Evolutionary conservation across 2,113 vertebrate species (phyloP), one percentile per base, ranked within the genome.

Genomic region (Periophthalmodon schlosseri): DNA sequence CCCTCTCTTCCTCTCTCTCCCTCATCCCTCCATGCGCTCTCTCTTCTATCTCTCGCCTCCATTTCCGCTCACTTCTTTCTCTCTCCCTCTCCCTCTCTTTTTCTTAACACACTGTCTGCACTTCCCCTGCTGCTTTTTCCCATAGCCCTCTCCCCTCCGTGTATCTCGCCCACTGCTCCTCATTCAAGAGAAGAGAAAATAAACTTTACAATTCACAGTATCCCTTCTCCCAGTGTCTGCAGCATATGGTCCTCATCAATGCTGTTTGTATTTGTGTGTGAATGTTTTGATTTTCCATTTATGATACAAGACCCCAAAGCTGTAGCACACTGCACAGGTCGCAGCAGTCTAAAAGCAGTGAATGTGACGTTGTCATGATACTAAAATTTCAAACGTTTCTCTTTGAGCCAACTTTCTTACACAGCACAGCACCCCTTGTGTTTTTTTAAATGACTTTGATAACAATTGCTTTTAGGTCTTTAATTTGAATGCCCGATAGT

Each of bases 241-340:
- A 83, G 78, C 95, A 96, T 96, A 93, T 97, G 96, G 95, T 96
- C 96, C 90, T 93, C 96, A 95, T 97, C 96, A 95, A 77, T 67
- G 24, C 39, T 57, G 74, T 85, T 82, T 70, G 50, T 33, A 70
- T 69, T 77, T 68, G 73, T 60, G 74, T 47, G 92, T 16, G 80
- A 79, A 83, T 86, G 72, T 95, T 95, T 65, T 95, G 94, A 94
- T 95, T 96, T 92, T 92, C 88, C 91, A 90, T 94, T 94, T 92
- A 94, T 94, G 78, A 96, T 95, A 95, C 94, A 94, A 93, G 93
- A 93, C 93, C 95, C 95, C 23, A 15, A 15, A 12, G 57, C 57
- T 60, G 23, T 60, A 14, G 1, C 13, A 20, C 23, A 24, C 23
- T 11, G 4, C 1, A 60, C 7, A 23, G 57, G 23, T 60, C 23